Base-by-base conservation (phyloP, 2,797 vertebrate genomes). In the Parambassis ranga region DNA sequence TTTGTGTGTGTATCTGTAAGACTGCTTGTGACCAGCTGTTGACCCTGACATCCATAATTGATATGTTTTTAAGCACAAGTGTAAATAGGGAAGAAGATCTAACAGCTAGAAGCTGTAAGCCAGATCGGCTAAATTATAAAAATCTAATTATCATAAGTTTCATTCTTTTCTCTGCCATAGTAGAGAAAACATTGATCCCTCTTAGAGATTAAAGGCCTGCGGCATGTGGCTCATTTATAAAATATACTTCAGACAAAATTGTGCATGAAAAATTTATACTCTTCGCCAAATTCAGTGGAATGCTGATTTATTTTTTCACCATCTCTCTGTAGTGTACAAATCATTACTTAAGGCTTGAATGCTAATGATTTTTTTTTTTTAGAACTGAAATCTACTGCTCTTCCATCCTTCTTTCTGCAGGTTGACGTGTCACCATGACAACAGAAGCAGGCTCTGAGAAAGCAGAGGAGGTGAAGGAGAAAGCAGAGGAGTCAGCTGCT, bases 391-490 rank as follows among this genome's bases (percentile, higher is more conserved):
- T 16, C 14, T n/a, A 3, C 31, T 0, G 0, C 10, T n/a, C 6
- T 13, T 13, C 15, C 24, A 14, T 65, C 19, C 0, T 2, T 66
- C 13, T n/a, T 46, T 33, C 82, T 79, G 19, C 82, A 97, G 95
- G 69, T 52, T 90, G 85, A 90, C 50, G 62, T 78, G 84, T 89
- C 75, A 91, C 87, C 87, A 99, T 98, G 97, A 96, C 95, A 65
- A 98, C 96, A 83, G 96, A 98, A 91, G 94, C 81, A 53, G 94
- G 92, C 74, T 91, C 93, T 49, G 90, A 93, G 51, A 92, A 94
- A 0, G n/a, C n/a, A n/a, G n/a, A n/a, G n/a, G 95, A 97, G 88
- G 94, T 98, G 87, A 93, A 93, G 87, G 92, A 93, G 76, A 90
- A 92, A 44, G 93, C 91, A 10, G 92, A 93, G 71, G 91, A 94